These are phyloP conservation scores for Corythornis cristatus DNA, from an alignment of 2,113 vertebrate species.

Conservation along the genomic window DNA sequence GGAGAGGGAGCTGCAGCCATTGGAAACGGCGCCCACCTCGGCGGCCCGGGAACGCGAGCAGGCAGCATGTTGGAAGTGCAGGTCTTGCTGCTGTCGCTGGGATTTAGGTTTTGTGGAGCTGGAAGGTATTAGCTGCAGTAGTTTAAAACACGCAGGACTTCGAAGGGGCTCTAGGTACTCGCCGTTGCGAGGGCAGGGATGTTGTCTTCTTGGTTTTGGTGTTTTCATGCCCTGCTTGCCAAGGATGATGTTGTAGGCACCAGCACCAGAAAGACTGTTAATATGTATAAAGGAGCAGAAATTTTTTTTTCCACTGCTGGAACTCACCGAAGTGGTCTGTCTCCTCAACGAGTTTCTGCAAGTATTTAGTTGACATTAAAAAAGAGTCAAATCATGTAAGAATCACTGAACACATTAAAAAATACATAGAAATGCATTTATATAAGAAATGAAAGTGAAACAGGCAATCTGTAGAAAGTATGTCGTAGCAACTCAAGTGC, in stretches of 20 bases:
- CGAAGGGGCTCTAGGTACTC: not conserved
- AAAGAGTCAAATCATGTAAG: not conserved
- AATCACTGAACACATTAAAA: not conserved
- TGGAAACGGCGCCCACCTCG: conserved; percentile 45
- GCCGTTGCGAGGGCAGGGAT: rapidly evolving
- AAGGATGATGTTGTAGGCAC: rapidly evolving
- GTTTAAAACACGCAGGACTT: not conserved
- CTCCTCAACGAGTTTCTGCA: not conserved
- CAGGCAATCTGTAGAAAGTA: not conserved
- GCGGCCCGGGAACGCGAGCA: not conserved
- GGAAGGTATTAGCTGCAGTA: not conserved
- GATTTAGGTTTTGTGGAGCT: not conserved
- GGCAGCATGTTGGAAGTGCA: not conserved
- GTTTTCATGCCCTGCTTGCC: not conserved
- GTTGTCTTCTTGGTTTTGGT: rapidly evolving
- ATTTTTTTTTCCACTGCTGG: not conserved
- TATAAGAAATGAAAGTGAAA: not conserved
- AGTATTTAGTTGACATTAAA: not conserved
- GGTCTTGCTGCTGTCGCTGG: not conserved
- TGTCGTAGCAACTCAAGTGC: not conserved
- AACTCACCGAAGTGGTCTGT: not conserved
- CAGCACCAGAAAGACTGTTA: rapidly evolving
- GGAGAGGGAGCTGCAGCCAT: conserved; percentile 78
- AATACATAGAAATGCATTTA: not conserved
- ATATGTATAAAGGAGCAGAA: not conserved